phyloP scores from a whole-genome alignment of 2,888 invertebrate genomes.

The Trachelus troglodyta region DNA sequence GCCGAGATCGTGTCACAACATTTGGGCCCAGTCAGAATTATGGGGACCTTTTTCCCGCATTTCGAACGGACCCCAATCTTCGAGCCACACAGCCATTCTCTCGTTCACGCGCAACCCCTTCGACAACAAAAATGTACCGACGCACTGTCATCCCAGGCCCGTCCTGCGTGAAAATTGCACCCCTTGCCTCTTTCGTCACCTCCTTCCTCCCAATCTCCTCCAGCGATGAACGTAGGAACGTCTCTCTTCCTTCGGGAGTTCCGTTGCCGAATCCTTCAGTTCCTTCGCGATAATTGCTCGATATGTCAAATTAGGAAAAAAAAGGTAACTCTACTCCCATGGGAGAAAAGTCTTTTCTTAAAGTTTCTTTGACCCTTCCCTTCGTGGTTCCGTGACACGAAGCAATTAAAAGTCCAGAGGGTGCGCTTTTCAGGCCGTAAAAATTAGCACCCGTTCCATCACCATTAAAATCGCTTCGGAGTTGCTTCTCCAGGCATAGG shows the following conservation, averaged over 20 bases:
- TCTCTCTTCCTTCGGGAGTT: background rate
- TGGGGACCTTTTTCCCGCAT: constrained; percentile 44
- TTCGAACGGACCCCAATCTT: constrained; percentile 25
- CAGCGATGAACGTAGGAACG: background rate
- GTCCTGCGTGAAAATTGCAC: background rate
- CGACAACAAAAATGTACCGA: too few species aligned
- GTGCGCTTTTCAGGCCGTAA: background rate
- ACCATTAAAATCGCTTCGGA: constrained; percentile 20
- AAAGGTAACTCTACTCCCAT: too few species aligned
- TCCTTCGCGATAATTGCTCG: too few species aligned
- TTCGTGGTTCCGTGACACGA: too few species aligned
- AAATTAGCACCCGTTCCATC: constrained; percentile 25
- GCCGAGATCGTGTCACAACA: constrained; percentile 57
- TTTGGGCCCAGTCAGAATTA: constrained; percentile 58
- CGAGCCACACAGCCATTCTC: too few species aligned
- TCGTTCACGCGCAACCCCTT: too few species aligned
- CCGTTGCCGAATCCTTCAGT: too few species aligned
- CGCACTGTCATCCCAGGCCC: too few species aligned
- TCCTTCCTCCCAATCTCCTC: background rate
- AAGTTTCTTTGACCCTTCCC: too few species aligned
- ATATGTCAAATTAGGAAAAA: too few species aligned
- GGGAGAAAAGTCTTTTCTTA: too few species aligned
- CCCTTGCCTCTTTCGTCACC: background rate
- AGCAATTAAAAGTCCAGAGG: too few species aligned
- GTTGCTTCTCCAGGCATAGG: constrained; percentile 7